Evolutionary conservation across 2,888 invertebrate genomes (phyloP), one percentile per base, ranked within the genome.

Genomic region (Callosobruchus maculatus): DNA sequence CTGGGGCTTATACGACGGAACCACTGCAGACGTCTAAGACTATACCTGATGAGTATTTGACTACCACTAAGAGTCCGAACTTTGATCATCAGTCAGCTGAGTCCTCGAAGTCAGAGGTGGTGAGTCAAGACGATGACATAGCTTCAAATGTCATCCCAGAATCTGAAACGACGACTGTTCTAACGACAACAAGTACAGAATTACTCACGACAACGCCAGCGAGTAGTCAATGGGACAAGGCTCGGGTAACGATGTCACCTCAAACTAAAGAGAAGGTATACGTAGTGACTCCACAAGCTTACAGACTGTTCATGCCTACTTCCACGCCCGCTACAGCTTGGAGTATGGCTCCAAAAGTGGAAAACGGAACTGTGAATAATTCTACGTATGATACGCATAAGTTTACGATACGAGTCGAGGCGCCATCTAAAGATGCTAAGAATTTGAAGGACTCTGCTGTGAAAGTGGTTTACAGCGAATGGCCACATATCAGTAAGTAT

Each of bases 241-340:
- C 92, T 77, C 90, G 92, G 83, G 91, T 93, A 0, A 91, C 93
- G 21, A 92, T 94, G 83, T 93, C 94, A 18, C 92, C 94, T n/a
- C 86, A 92, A 74, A 94, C 93, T 3, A 92, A 93, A 82, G 95
- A 95, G 87, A 93, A 93, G 83, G 91, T 95, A 0, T 95, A 95
- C 80, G 93, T 95, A 0, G 95, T 95, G 0, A 95, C 95, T 2
- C 94, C 95, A 0, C 92, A 93, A 82, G 90, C 93, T 21, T 89
- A 89, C 88, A 86, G 84, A 77, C 88, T 87, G 71, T 76, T 74
- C 26, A 1, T 49, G 13, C 13, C 49, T 49, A 82, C 81, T 22
- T 81, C 80, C 68, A 82, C 82, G 21, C 83, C 81, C 20, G 81
- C 83, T 0, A 82, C 82, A 13, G 82, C 82, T 66, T 84, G 83